Evolutionary conservation across 2,888 invertebrate genomes (phyloP).

Genomic region (Nephrotoma flavescens): DNA sequence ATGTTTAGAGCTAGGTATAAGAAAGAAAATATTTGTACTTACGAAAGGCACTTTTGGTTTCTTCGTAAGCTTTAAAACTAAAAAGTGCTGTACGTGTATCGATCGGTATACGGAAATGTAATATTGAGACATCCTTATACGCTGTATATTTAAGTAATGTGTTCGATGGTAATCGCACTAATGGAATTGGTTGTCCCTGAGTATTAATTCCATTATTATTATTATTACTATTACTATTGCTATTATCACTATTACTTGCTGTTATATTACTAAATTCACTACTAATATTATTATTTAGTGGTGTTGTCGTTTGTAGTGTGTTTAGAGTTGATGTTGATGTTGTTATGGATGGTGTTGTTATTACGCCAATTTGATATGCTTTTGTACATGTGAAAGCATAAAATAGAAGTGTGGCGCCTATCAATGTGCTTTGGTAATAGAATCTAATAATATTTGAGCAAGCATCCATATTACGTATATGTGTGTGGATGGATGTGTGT

Average conservation of each 20-base stretch:
- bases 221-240: background rate
- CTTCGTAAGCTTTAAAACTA: constrained; percentile 30
- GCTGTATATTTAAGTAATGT: constrained; percentile 36
- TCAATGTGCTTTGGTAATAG: background rate
- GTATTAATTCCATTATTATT: constrained; percentile 2
- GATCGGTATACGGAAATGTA: constrained; percentile 40
- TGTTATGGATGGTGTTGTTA: background rate
- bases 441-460: constrained; percentile 1
- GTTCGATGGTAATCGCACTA: constrained; percentile 33
- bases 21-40: constrained; percentile 17
- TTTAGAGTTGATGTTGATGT: background rate
- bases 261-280: background rate
- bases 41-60: constrained; percentile 32
- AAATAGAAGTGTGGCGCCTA: background rate
- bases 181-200: constrained; percentile 19
- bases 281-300: background rate
- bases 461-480: background rate
- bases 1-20: background rate
- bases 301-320: background rate
- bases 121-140: constrained; percentile 42
- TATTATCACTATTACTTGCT: background rate
- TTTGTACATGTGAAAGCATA: background rate
- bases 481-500: background rate
- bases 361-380: background rate
- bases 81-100: constrained; percentile 34